phyloP scores from a whole-genome alignment of 2,797 vertebrate genomes.

The Sciurus vulgaris region DNA sequence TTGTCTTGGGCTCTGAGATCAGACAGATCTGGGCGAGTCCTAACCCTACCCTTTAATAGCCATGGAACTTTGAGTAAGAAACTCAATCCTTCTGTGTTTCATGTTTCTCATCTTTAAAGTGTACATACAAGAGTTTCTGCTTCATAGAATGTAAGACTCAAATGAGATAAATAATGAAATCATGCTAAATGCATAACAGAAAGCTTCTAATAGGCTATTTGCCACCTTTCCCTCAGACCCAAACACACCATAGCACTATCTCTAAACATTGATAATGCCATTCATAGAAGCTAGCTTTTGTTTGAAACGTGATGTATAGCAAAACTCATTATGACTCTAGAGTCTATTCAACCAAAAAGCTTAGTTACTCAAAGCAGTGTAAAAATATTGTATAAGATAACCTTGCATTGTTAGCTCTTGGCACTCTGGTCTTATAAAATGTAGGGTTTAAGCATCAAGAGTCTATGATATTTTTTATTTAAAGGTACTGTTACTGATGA shows the following conservation, averaged over 20 bases:
- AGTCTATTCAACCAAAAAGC: not conserved
- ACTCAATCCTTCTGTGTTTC: not conserved
- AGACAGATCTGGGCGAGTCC: not conserved
- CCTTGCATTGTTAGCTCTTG: not conserved
- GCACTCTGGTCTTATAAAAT: not conserved
- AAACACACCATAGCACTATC: not conserved
- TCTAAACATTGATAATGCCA: not conserved
- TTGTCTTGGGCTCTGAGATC: not conserved
- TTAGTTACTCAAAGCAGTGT: not conserved
- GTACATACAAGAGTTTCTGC: not conserved
- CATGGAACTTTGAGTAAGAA: not conserved
- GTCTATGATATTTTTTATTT: not conserved
- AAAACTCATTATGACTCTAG: not conserved
- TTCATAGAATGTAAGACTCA: not conserved
- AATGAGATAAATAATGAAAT: constrained; percentile 23
- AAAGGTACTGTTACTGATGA: not conserved
- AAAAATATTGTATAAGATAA: not conserved
- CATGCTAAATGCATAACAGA: not conserved
- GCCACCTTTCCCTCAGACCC: not conserved
- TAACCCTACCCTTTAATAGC: not conserved
- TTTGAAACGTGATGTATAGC: not conserved
- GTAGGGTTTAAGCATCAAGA: not conserved
- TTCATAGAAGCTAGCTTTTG: not conserved
- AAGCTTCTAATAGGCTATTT: not conserved
- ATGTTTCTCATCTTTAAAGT: constrained; percentile 8